Base-by-base conservation (phyloP, 2,113 vertebrate genomes). In the Calyptommatus sinebrachiatus region DNA sequence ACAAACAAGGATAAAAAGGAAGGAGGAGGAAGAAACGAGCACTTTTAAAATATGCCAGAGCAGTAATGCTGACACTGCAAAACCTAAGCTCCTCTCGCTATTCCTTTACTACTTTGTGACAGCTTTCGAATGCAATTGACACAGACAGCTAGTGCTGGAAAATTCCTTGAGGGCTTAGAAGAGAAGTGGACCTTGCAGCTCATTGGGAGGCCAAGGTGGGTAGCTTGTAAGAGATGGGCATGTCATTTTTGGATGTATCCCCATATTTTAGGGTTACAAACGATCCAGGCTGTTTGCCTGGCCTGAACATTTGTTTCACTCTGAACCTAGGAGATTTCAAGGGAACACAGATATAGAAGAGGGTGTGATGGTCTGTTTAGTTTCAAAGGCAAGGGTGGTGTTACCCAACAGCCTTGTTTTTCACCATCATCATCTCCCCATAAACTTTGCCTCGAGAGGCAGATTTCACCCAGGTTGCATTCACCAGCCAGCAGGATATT, bases 261-360 rank as follows among this genome's bases (percentile, higher is more conserved):
- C 63, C 70, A 60, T 50, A 73, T 68, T 45, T 0, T 14, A 0
- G 29, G 60, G 80, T 88, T 89, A 68, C n/a, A 68, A 68, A 72
- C 14, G 0, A 0, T 8, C 29, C 35, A 1, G 63, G 61, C 74
- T 71, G 60, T 76, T 89, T 81, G 80, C 80, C 84, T 81, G 87
- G 68, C 76, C 86, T 79, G 75, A 0, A 14, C 41, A 79, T 86
- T 92, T 90, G 78, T 84, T 92, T 91, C 80, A 78, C 82, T 24
- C n/a, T 41, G 67, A 87, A 87, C 71, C 31, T 73, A 68, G 73
- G 80, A 84, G 5, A 63, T 66, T 71, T 85, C 86, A 84, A 85
- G 77, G 81, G 85, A 78, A 79, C 24, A 8, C 66, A 72, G 1
- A 1, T 53, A 31, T 26, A 1, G 0, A 0, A 1, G 80, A 68